Evolutionary conservation across 2,888 invertebrate species (phyloP).

Genomic region (Nomada goodeniana): DNA sequence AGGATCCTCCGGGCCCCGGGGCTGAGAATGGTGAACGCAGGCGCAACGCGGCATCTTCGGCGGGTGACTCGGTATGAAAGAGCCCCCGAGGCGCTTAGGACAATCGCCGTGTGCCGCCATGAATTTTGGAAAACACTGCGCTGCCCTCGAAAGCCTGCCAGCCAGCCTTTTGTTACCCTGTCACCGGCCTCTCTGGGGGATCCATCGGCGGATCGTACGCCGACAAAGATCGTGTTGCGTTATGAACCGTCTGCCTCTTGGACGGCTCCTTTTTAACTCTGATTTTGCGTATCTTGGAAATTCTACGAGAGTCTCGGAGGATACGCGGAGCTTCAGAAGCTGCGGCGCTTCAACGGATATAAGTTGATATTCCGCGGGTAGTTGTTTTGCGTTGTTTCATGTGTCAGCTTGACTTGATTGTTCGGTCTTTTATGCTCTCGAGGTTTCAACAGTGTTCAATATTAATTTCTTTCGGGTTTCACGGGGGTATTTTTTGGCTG

Average conservation of each 20-base stretch:
- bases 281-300: too few species aligned
- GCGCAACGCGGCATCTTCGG: constrained; percentile 52
- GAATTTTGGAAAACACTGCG: constrained; percentile 82
- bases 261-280: neutral
- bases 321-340: too few species aligned
- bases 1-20: constrained; percentile 18
- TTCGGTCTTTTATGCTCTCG: too few species aligned
- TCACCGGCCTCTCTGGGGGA: constrained; percentile 74
- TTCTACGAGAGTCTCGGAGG: too few species aligned
- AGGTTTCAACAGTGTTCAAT: too few species aligned
- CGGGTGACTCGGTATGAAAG: constrained; percentile 67
- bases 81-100: constrained; percentile 72
- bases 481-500: too few species aligned
- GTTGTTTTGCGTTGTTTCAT: too few species aligned
- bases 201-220: constrained; percentile 31
- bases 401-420: too few species aligned
- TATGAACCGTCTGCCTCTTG: constrained; percentile 39
- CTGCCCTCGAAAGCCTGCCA: constrained; percentile 73
- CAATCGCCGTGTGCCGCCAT: constrained; percentile 78
- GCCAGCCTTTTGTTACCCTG: constrained; percentile 78
- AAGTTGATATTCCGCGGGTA: too few species aligned
- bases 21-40: constrained; percentile 42
- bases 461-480: too few species aligned
- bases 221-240: constrained; percentile 47
- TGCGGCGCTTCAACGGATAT: too few species aligned